phyloP scores from a whole-genome alignment of 2,113 vertebrate species.

The Pampusana beccarii region DNA sequence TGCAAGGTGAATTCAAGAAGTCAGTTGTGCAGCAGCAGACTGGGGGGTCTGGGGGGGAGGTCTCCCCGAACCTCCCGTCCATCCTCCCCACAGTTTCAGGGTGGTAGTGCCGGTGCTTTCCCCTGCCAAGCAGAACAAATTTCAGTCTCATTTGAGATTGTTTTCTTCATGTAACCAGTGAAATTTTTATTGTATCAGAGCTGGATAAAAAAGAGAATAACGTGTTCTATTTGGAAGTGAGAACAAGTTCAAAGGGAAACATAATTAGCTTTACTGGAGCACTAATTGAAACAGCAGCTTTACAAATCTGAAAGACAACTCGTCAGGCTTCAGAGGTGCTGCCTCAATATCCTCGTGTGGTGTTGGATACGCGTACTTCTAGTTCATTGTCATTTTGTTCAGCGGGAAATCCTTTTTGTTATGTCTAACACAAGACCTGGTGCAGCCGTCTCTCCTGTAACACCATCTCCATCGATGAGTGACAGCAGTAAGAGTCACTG shows the following conservation, averaged over 20 bases:
- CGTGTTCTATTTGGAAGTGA: background rate
- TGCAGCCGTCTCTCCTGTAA: background rate
- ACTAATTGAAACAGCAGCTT: background rate
- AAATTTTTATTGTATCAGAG: background rate
- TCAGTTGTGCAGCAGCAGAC: background rate
- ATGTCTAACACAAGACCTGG: fast-evolving
- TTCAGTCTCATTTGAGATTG: background rate
- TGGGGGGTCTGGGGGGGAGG: background rate
- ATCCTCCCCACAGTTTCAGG: background rate
- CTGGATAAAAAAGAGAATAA: background rate
- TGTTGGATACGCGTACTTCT: fast-evolving
- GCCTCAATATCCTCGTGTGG: background rate
- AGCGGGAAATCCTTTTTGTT: background rate
- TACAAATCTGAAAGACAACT: background rate
- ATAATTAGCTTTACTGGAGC: background rate
- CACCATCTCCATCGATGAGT: background rate
- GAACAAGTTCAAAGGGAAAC: background rate
- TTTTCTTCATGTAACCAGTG: background rate
- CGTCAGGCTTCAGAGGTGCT: background rate
- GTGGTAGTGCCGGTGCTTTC: background rate
- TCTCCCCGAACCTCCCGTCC: background rate
- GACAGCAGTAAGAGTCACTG: background rate
- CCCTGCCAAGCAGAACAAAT: background rate
- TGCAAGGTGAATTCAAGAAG: background rate
- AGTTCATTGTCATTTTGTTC: background rate